Base-by-base conservation (phyloP, 2,888 invertebrate species). In the Scaptomyza reducta region DNA sequence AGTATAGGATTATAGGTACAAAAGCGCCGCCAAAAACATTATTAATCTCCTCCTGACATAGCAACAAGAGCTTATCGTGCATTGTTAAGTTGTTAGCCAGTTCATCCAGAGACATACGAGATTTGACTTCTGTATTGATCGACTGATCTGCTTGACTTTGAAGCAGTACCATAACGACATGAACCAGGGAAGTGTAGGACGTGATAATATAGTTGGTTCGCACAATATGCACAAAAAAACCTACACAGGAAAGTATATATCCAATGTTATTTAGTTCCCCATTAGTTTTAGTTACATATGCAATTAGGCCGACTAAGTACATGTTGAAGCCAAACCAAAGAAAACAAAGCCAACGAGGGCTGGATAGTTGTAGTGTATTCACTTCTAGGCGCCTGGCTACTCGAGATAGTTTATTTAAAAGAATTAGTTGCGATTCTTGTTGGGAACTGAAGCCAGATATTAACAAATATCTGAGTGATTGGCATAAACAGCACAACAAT, bases 41-140 rank as follows among this genome's bases (percentile, higher is more conserved):
- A 18, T 59, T 47, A 6, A 76, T 54, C 14, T 73, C 53, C 11
- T 60, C 27, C 18, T 73, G 61, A 11, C 68, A 49, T 6, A 77
- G 46, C 16, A 77, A 41, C 2, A 64, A 6, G 1, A 76, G 55
- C n/a, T 68, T 49, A 35, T 81, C 68, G n/a, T 81, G 69, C 7
- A 47, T 31, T 3, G 9, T 22, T 16, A 76, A 35, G 11, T 29
- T 42, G 3, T 11, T 9, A 0, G 42, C 64, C 2, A 77, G 10
- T 22, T 51, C 9, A 7, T 18, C 18, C 10, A 55, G 0, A 7
- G 50, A 27, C 10, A 22, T n/a, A 1, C 0, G 3, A 11, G 18
- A 9, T n/a, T 2, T 18, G 1, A 2, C 13, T 11, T 41, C 27
- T 3, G 10, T 22, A 11, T 10, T 11, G 2, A 41, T 2, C 35